Evolutionary conservation across 2,888 invertebrate species (phyloP), one percentile per base, ranked within the genome.

Genomic region (Pemphredon lugubris): DNA sequence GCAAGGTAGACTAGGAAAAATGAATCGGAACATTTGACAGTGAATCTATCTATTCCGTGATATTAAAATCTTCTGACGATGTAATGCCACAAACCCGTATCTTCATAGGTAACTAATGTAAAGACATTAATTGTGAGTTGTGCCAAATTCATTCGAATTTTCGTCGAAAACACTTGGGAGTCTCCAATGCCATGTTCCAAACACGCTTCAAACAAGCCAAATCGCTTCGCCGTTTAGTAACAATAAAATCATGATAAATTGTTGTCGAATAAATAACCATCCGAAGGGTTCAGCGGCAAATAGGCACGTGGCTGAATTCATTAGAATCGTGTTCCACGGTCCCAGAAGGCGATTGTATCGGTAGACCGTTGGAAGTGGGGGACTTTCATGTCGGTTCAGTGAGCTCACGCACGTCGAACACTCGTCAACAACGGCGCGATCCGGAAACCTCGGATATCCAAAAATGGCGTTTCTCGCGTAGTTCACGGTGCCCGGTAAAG

Each of bases 391-490:
- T 72, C 73, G 65, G 73, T 81, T 78, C 82, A 86, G 85, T 84
- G 85, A 86, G 84, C 83, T 84, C 79, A 85, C 80, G 84, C 80
- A 84, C 82, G 81, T 83, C 82, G 83, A 79, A 82, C 75, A 66
- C 75, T 83, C 74, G 67, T 82, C 75, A 77, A 65, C 69, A 63
- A 68, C 73, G 70, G 67, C 64, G 57, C 67, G 75, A 67, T 78
- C 73, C 75, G 72, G 59, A 69, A 76, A 69, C 57, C 39, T 69
- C 66, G 39, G 55, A 84, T 73, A 61, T 70, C 85, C 87, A 85
- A 87, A 87, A 85, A 88, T 88, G 88, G 88, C 86, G 85, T 84
- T 84, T 78, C 77, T 79, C 75, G 77, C 61, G 68, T 82, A 82
- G 76, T 72, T 59, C 58, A 61, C 37, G 64, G 55, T 54, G 59